Percentiles rank a stretch among this genome's conserved stretches.
These are phyloP conservation scores for Helicoverpa armigera DNA, from an alignment of 1,140 invertebrate genomes.

Conservation along the genomic window DNA sequence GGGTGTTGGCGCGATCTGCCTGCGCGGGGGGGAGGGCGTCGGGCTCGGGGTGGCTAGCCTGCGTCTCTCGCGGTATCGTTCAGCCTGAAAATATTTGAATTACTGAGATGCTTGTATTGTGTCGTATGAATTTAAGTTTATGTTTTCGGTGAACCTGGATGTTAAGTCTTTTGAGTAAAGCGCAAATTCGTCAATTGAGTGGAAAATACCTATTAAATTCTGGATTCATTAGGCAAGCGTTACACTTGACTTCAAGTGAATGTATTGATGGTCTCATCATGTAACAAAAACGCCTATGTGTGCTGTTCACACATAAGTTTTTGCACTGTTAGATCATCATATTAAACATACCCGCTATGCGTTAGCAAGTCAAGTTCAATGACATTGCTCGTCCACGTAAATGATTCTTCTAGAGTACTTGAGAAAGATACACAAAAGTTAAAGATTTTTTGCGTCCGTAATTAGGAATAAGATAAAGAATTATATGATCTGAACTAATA, in stretches of 20 bases:
- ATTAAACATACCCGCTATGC: slow-evolving; percentile 21
- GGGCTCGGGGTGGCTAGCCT: slow-evolving; percentile 91
- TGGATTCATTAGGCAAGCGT: no score
- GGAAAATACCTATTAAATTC: neutral
- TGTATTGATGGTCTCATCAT: neutral
- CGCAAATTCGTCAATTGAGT: no score
- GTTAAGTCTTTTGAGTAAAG: no score
- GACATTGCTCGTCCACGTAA: slow-evolving; percentile 1
- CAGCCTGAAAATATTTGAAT: slow-evolving; percentile 79
- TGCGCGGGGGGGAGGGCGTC: slow-evolving; percentile 88
- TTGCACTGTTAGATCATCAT: slow-evolving; percentile 8
- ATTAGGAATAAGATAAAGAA: neutral
- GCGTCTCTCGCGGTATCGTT: slow-evolving; percentile 89
- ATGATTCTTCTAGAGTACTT: neutral
- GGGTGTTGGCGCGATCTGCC: slow-evolving; percentile 55
- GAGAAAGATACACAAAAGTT: neutral
- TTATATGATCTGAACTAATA: no score
- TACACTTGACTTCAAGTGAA: no score
- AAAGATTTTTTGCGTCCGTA: neutral
- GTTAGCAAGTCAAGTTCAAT: slow-evolving; percentile 19
- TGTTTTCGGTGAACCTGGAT: no score
- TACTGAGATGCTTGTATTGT: neutral
- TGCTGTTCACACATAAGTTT: neutral
- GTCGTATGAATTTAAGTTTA: neutral
- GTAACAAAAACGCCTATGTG: neutral